phyloP scores from a whole-genome alignment of 2,113 vertebrate species.

The Xenopus tropicalis region UCB_Xtro_10.0 CM004450.2:119641001-119641500 shows the following conservation, averaged over 20 bases:
- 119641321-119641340: not conserved
- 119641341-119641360: not conserved
- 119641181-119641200: slow-evolving; percentile 19
- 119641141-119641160: slow-evolving; percentile 23
- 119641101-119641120: slow-evolving; percentile 1
- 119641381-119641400: too few relatives aligned
- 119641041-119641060: not conserved
- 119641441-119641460: too few relatives aligned
- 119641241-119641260: not conserved
- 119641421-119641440: too few relatives aligned
- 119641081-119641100: slow-evolving; percentile 3
- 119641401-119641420: too few relatives aligned
- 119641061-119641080: slow-evolving; percentile 11
- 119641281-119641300: not conserved
- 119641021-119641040: slow-evolving; percentile 29
- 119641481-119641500: too few relatives aligned
- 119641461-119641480: too few relatives aligned
- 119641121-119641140: slow-evolving; percentile 31
- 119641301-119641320: not conserved
- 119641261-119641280: not conserved
- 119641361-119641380: too few relatives aligned
- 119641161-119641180: slow-evolving; percentile 24
- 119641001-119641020: slow-evolving; percentile 3
- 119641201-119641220: slow-evolving; percentile 9
- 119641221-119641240: slow-evolving; percentile 17